These are phyloP conservation scores for Neoascia interrupta DNA, from an alignment of 2,888 invertebrate genomes.

Conservation along the genomic window DNA sequence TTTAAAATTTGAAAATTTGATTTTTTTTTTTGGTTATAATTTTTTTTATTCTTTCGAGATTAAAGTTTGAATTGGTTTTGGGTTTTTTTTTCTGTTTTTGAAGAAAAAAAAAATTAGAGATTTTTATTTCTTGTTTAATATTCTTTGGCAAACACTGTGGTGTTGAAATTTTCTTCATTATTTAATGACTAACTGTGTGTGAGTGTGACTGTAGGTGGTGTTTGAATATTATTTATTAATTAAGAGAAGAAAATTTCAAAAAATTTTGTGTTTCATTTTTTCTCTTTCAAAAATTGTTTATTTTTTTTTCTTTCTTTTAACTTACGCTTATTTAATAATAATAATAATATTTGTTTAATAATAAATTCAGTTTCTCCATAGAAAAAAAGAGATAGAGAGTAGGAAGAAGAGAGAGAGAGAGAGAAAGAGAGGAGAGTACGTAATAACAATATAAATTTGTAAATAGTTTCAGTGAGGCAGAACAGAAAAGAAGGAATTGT, in stretches of 20 bases:
- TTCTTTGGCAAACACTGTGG: slow-evolving; percentile 67
- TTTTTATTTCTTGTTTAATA: slow-evolving; percentile 33
- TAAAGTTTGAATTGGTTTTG: slow-evolving; percentile 45
- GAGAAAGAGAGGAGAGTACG: slow-evolving; percentile 42
- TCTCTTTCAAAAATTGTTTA: slow-evolving; percentile 32
- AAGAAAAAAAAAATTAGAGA: slow-evolving; percentile 10
- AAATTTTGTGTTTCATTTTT: slow-evolving; percentile 28
- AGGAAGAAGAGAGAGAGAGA: slow-evolving; percentile 43
- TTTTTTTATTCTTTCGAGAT: slow-evolving; percentile 52
- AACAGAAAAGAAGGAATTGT: slow-evolving; percentile 28
- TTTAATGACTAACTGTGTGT: slow-evolving; percentile 43
- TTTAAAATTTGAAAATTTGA: slow-evolving; percentile 52
- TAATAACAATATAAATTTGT: slow-evolving; percentile 49
- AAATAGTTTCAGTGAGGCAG: slow-evolving; percentile 43
- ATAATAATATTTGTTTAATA: slow-evolving; percentile 52
- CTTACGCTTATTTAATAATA: slow-evolving; percentile 59
- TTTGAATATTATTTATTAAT: slow-evolving; percentile 18
- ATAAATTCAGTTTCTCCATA: slow-evolving; percentile 63
- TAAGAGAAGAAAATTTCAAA: slow-evolving; percentile 57
- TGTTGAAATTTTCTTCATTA: slow-evolving; percentile 60
- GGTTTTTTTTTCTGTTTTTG: slow-evolving; percentile 30
- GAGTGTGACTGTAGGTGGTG: slow-evolving; percentile 11
- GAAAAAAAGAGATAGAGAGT: slow-evolving; percentile 27
- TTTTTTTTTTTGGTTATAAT: slow-evolving; percentile 51
- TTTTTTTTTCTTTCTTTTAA: slow-evolving; percentile 31